Conservation (phyloP, 2,888 invertebrate species). For the Rotaria sp. region DNA sequence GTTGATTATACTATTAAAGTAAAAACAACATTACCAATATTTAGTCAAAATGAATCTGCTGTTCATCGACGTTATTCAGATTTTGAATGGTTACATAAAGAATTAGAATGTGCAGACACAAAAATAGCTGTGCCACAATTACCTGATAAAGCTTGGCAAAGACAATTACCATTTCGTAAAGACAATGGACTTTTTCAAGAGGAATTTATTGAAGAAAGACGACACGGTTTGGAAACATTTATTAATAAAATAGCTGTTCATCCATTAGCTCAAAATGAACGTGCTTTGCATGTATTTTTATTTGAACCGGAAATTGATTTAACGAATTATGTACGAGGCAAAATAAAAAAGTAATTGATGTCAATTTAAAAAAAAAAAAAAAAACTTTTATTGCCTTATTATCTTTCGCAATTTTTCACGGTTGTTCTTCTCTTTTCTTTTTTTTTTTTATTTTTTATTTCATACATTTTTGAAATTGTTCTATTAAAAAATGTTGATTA, state of each 20-base stretch:
- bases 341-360: constrained; percentile 61
- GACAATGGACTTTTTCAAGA: constrained; percentile 99
- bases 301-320: constrained; percentile 87
- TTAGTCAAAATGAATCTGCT: constrained; percentile 96
- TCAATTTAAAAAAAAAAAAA: too few species aligned
- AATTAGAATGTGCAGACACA: constrained; percentile 92
- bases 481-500: not conserved
- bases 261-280: constrained; percentile 93
- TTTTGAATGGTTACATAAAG: constrained; percentile 97
- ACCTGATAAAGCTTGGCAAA: constrained; percentile 95
- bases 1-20: constrained; percentile 99
- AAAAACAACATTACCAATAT: constrained; percentile 98
- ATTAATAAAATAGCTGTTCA: constrained; percentile 99
- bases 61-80: constrained; percentile 95
- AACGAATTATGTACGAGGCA: constrained; percentile 97
- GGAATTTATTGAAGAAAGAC: constrained; percentile 94
- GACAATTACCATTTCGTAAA: constrained; percentile 91
- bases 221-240: constrained; percentile 91
- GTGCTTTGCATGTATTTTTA: constrained; percentile 97
- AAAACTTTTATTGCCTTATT: too few species aligned
- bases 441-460: not conserved
- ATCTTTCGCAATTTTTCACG: not conserved
- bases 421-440: not conserved
- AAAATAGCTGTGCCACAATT: constrained; percentile 95
- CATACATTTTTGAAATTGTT: not conserved